Percentiles rank a stretch among this genome's conserved stretches.
These are phyloP conservation scores for Zootermopsis nevadensis DNA, from an alignment of 2,888 invertebrate species.

Conservation along the genomic window DNA sequence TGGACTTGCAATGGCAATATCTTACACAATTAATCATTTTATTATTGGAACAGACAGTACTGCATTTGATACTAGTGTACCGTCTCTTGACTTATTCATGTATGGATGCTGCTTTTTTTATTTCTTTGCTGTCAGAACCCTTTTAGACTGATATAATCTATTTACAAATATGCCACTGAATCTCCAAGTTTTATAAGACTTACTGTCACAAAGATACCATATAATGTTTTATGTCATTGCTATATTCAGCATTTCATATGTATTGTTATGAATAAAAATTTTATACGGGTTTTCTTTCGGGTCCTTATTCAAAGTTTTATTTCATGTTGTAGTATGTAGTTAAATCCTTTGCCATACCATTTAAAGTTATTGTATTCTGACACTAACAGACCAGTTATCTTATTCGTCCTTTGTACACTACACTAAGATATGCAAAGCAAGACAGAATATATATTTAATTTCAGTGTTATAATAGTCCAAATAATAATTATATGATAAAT, in stretches of 20 bases:
- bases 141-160: conserved; percentile 43
- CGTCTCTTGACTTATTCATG: conserved; percentile 61
- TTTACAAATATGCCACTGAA: not conserved
- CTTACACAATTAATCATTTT: conserved; percentile 60
- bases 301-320: no score
- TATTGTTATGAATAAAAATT: no score
- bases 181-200: not conserved
- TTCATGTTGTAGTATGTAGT: no score
- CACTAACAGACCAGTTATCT: no score
- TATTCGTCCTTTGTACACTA: no score
- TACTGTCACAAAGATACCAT: not conserved
- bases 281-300: no score
- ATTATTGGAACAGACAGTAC: conserved; percentile 57
- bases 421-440: no score
- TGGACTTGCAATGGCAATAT: conserved; percentile 56
- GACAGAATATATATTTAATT: no score
- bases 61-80: conserved; percentile 57
- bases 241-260: not conserved
- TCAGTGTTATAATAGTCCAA: no score
- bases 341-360: no score
- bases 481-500: no score
- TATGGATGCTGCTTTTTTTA: conserved; percentile 62
- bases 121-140: conserved; percentile 59
- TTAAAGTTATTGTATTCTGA: no score
- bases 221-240: not conserved